Percentiles rank a stretch among this genome's conserved stretches.
Conservation (phyloP, 2,113 vertebrate genomes). For the Gasterosteus nipponicus region DNA sequence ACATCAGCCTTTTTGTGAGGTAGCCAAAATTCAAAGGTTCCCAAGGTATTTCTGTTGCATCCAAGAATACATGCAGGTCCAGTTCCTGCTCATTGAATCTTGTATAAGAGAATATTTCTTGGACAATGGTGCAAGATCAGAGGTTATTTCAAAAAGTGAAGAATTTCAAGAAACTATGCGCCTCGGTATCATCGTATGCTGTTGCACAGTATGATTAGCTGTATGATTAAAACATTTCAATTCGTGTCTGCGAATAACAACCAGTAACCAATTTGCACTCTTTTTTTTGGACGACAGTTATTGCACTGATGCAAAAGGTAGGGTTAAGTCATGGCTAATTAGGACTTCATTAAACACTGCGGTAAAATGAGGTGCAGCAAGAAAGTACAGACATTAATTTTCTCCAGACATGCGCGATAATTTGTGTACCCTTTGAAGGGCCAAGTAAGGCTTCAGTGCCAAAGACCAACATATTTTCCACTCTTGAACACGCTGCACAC, state of each 20-base stretch:
- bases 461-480: slow-evolving; percentile 64
- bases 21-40: slow-evolving; percentile 32
- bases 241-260: neutral
- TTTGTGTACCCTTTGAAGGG: slow-evolving; percentile 44
- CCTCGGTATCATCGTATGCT: neutral
- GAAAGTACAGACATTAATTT: slow-evolving; percentile 47
- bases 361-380: slow-evolving; percentile 53
- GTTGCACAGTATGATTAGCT: neutral
- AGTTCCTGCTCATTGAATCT: slow-evolving; percentile 23
- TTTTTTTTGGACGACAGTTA: slow-evolving; percentile 17
- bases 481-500: slow-evolving; percentile 58
- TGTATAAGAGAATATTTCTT: slow-evolving; percentile 24
- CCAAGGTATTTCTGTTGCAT: slow-evolving; percentile 1
- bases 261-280: neutral
- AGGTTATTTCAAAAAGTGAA: slow-evolving; percentile 15
- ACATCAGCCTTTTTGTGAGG: slow-evolving; percentile 20
- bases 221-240: neutral
- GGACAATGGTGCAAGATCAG: slow-evolving; percentile 3
- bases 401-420: slow-evolving; percentile 39
- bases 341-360: slow-evolving; percentile 55
- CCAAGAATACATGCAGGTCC: neutral
- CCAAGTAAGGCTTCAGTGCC: slow-evolving; percentile 56
- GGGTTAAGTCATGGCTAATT: slow-evolving; percentile 44
- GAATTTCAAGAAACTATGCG: neutral
- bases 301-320: slow-evolving; percentile 21